Conservation (phyloP, 2,113 vertebrate species). For the Ptilorrhoa leucosticta region DNA sequence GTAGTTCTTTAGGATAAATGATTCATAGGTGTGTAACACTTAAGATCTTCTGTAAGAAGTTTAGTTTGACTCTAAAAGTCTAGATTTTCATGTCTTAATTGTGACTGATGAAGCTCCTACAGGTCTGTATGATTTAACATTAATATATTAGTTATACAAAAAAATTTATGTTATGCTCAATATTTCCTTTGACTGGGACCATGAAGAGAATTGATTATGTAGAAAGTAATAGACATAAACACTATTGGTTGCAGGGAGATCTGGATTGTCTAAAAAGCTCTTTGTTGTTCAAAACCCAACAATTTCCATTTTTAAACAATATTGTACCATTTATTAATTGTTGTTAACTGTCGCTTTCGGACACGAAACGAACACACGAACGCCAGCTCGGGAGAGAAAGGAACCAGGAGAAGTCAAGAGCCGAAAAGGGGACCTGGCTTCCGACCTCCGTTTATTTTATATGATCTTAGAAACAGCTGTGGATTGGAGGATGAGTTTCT, state of each 20-base stretch:
- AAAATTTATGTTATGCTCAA: not conserved
- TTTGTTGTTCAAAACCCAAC: rapidly evolving
- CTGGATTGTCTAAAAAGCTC: not conserved
- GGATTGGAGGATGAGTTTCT: too few relatives aligned
- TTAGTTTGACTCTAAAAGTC: not conserved
- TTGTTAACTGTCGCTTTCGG: too few relatives aligned
- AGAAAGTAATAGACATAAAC: not conserved
- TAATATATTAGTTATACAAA: not conserved
- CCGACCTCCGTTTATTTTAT: too few relatives aligned
- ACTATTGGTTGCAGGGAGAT: not conserved
- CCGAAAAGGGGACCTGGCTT: too few relatives aligned
- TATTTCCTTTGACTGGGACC: not conserved
- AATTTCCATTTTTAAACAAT: not conserved
- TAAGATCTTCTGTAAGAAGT: not conserved
- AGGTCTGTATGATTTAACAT: not conserved
- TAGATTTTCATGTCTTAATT: not conserved
- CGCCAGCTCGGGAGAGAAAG: too few relatives aligned
- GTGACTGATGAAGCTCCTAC: not conserved
- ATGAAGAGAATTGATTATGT: not conserved
- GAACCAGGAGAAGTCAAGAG: too few relatives aligned
- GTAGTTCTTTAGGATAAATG: not conserved
- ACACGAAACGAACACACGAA: too few relatives aligned
- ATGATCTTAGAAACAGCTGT: too few relatives aligned
- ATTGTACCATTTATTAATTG: not conserved
- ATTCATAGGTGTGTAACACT: not conserved